Conservation (phyloP, 2,113 vertebrate genomes). For the Epinephelus cyanopodus region DNA sequence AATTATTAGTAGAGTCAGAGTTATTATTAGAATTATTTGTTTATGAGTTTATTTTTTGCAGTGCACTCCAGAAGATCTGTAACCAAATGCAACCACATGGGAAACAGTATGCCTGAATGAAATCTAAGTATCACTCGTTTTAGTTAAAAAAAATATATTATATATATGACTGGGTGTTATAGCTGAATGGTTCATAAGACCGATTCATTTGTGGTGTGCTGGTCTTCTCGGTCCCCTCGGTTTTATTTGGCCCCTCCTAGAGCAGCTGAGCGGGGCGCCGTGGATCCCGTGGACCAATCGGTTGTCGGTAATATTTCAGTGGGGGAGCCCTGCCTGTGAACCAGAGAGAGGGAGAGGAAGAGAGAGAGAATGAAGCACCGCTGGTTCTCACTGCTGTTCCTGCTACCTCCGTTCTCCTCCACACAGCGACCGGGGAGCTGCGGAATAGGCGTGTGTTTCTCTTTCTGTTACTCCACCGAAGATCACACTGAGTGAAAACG, state of each 20-base stretch:
- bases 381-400: slow-evolving; percentile 61
- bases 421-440: slow-evolving; percentile 64
- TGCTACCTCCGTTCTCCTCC: slow-evolving; percentile 55
- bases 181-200: not conserved
- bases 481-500: slow-evolving; percentile 26
- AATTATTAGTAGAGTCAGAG: no score
- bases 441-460: slow-evolving; percentile 80
- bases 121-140: not conserved
- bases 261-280: slow-evolving; percentile 49
- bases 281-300: slow-evolving; percentile 80
- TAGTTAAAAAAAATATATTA: not conserved
- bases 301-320: slow-evolving; percentile 71
- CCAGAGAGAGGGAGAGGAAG: slow-evolving; percentile 27
- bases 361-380: slow-evolving; percentile 45
- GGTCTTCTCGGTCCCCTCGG: slow-evolving; percentile 21
- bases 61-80: not conserved
- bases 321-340: slow-evolving; percentile 71
- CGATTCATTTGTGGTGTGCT: slow-evolving; percentile 23
- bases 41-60: not conserved
- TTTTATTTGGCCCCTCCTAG: slow-evolving; percentile 76
- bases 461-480: slow-evolving; percentile 28
- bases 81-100: not conserved
- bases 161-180: not conserved
- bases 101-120: not conserved
- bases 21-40: no score